Conservation (phyloP, 2,888 invertebrate species). For the Galeopsomyia nigrocyanea region DNA sequence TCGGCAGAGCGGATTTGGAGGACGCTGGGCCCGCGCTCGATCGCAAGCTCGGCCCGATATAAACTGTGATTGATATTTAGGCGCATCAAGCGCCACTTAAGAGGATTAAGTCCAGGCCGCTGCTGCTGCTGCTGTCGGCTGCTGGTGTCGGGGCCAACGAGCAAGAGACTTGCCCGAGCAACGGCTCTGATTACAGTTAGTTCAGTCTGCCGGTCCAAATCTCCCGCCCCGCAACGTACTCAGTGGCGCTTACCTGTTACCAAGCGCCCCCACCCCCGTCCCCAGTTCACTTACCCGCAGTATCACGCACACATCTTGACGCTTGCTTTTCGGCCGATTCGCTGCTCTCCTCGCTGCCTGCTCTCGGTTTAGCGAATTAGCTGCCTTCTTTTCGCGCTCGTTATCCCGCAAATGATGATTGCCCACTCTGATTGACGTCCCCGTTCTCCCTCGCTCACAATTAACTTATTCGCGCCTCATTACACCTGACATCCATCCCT, state of each 20-base stretch:
- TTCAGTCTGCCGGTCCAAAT: constrained; percentile 63
- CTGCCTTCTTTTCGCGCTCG: constrained; percentile 36
- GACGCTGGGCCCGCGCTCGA: too few relatives aligned
- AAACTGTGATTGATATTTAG: constrained; percentile 66
- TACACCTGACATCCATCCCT: constrained; percentile 54
- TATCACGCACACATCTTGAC: constrained; percentile 4
- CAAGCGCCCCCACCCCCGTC: constrained; percentile 47
- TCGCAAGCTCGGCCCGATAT: constrained; percentile 28
- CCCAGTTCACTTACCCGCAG: constrained; percentile 47
- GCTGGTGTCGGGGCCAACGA: constrained; percentile 6
- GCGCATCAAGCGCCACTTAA: constrained; percentile 63
- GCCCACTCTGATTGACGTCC: constrained; percentile 6
- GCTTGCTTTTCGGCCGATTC: constrained; percentile 17
- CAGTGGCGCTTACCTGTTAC: constrained; percentile 54
- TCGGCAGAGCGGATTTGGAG: too few relatives aligned
- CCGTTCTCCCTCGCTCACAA: neutral
- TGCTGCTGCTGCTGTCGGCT: neutral
- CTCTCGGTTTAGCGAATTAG: constrained; percentile 40
- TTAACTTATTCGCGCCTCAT: constrained; percentile 20
- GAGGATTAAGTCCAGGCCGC: constrained; percentile 62
- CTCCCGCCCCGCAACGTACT: constrained; percentile 52
- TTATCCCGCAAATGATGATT: constrained; percentile 9
- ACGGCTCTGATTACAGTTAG: constrained; percentile 65
- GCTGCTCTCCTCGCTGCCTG: constrained; percentile 47
- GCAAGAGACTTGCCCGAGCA: constrained; percentile 20